These are phyloP conservation scores for Heliconius ismenius DNA, from an alignment of 2,888 invertebrate genomes.

Conservation along the genomic window DNA sequence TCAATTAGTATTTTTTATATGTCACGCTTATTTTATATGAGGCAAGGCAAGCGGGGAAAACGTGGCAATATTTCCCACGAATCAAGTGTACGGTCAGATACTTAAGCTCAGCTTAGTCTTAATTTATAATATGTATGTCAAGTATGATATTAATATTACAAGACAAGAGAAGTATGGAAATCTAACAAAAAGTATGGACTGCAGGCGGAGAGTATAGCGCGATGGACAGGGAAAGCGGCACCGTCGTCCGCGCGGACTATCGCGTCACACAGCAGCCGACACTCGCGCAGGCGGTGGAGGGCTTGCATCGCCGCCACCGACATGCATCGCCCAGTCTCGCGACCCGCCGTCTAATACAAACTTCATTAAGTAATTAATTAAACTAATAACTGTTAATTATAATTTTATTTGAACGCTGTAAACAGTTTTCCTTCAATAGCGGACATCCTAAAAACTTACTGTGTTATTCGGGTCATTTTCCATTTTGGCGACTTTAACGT, in stretches of 20 bases:
- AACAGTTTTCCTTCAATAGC: not conserved
- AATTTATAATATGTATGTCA: too few species aligned
- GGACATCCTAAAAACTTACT: slow-evolving; percentile 60
- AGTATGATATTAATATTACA: too few species aligned
- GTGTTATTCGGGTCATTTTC: slow-evolving; percentile 80
- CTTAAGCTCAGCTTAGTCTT: not conserved
- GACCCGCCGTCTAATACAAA: slow-evolving; percentile 71
- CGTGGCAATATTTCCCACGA: too few species aligned
- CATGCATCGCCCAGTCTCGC: slow-evolving; percentile 86
- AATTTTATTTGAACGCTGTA: not conserved
- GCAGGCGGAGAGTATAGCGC: slow-evolving; percentile 92
- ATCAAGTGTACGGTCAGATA: not conserved
- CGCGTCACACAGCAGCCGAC: slow-evolving; percentile 93
- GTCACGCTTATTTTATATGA: too few species aligned
- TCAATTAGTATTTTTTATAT: not conserved
- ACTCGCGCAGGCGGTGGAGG: slow-evolving; percentile 90
- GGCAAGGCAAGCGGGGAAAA: too few species aligned
- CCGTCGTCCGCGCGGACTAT: slow-evolving; percentile 91
- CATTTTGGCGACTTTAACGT: slow-evolving; percentile 72
- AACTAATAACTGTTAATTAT: not conserved
- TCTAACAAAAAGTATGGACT: slow-evolving; percentile 94
- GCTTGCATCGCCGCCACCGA: slow-evolving; percentile 92
- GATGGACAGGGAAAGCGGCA: slow-evolving; percentile 90
- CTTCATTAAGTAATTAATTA: not conserved
- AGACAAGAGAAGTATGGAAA: not conserved